These are phyloP conservation scores for Formica exsecta DNA, from an alignment of 1,140 invertebrate genomes.

Conservation along the genomic window DNA sequence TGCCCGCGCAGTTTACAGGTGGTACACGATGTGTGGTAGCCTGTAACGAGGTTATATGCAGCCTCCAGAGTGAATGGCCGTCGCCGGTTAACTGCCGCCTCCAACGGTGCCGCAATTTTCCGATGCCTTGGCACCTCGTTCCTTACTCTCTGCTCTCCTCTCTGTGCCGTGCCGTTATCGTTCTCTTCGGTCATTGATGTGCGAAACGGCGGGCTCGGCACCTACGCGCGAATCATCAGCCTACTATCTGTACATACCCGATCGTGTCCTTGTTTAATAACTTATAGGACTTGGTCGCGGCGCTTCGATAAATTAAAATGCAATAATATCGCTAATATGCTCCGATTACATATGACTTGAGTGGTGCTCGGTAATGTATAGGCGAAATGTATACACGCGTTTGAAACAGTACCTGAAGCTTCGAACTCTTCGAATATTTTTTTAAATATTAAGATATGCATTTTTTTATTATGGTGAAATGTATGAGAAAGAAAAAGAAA, in stretches of 20 bases:
- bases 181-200: conserved; percentile 58
- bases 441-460: neutral
- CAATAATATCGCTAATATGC: conserved; percentile 33
- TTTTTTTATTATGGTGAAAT: too few species aligned
- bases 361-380: neutral
- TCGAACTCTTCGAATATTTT: neutral
- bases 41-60: conserved; percentile 45
- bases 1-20: neutral
- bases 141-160: neutral
- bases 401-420: neutral
- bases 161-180: conserved; percentile 35
- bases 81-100: conserved; percentile 16
- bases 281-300: conserved; percentile 20
- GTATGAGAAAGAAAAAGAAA: too few species aligned
- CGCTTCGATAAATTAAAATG: conserved; percentile 1
- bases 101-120: conserved; percentile 53
- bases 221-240: conserved; percentile 22
- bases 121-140: conserved; percentile 24
- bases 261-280: conserved; percentile 38
- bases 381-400: neutral
- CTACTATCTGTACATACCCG: conserved; percentile 1
- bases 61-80: conserved; percentile 51
- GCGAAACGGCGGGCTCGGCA: conserved; percentile 12
- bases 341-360: neutral
- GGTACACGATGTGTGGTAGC: conserved; percentile 36